Base-by-base conservation (phyloP, 2,113 vertebrate species). In the Vanacampus margaritifer region DNA sequence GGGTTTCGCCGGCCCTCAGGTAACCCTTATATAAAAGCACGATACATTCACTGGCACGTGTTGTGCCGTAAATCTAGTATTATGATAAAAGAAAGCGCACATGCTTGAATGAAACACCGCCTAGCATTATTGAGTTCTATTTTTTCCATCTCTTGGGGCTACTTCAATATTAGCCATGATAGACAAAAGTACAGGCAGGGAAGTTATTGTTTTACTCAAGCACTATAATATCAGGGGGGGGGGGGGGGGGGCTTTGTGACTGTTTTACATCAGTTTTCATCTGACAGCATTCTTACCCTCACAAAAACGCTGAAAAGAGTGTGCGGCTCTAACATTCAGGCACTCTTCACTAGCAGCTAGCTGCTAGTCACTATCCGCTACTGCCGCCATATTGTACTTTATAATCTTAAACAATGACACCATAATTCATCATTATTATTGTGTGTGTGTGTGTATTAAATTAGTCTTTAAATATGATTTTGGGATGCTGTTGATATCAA, bases 141-240 rank as follows among this genome's bases (percentile, higher is more conserved):
- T 71, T 70, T 43, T 54, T 65, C 41, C 76, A 81, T 68, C 83
- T 86, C 82, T 79, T 13, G 65, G 68, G 79, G 88, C 78, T 87
- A 77, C 80, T 84, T 85, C 82, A 83, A 69, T 51, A 72, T 84
- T 73, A 88, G 78, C 80, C 87, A 87, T 86, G 82, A 86, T 88
- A 86, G 71, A 90, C 86, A 85, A 87, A 85, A 79, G 80, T 83
- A 84, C 71, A 77, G 81, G 73, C 79, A 75, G 68, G 68, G 71
- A 78, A 79, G 71, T 75, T 83, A 79, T 79, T 80, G 79, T 85
- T 87, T 69, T 68, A 74, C 63, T 78, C 53, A 74, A 77, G 5
- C 7, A 57, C 54, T 2, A 17, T 14, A 17, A 51, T n/a, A 23
- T 51, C 3, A n/a, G n/a, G n/a, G 21, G 10, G 37, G 37, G 10